A percentile compares a stretch with the other conserved stretches of the same genome.
Conservation (phyloP, 2,888 invertebrate species). For the Iselma pallidipennis region DNA sequence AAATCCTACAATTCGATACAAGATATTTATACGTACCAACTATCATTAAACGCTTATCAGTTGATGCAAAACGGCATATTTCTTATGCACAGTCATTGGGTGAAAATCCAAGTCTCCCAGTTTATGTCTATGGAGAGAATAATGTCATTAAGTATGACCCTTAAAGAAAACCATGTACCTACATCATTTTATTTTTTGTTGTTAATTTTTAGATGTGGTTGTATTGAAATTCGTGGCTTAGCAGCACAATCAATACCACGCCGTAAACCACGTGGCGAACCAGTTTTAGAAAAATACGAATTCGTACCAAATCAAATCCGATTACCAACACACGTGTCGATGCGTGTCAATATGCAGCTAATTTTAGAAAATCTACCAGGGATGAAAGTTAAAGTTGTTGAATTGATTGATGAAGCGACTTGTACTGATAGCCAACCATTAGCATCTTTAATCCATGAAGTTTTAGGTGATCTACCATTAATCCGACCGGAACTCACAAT, state of each 20-base stretch:
- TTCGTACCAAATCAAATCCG: constrained; percentile 66
- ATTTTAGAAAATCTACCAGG: constrained; percentile 33
- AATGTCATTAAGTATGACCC: constrained; percentile 30
- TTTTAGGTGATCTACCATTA: constrained; percentile 68
- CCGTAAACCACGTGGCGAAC: constrained; percentile 70
- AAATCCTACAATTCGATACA: constrained; percentile 67
- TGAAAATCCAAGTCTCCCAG: constrained; percentile 36
- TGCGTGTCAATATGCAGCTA: constrained; percentile 69
- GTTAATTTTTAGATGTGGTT: constrained; percentile 65
- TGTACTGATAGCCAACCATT: constrained; percentile 55
- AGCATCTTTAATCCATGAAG: constrained; percentile 60
- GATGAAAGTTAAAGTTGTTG: constrained; percentile 64
- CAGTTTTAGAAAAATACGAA: constrained; percentile 74
- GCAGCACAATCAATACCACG: constrained; percentile 76
- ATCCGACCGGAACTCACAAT: constrained; percentile 69
- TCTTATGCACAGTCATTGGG: constrained; percentile 56
- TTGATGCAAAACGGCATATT: constrained; percentile 54
- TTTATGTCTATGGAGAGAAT: constrained; percentile 56
- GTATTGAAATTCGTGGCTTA: constrained; percentile 76
- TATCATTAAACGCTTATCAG: constrained; percentile 56
- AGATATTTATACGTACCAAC: constrained; percentile 72
- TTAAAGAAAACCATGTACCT: too few species aligned
- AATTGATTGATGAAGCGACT: constrained; percentile 20
- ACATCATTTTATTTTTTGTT: neutral
- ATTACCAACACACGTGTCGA: constrained; percentile 47